Evolutionary conservation across 2,797 vertebrate species (phyloP).

Genomic region (Parambassis ranga): DNA sequence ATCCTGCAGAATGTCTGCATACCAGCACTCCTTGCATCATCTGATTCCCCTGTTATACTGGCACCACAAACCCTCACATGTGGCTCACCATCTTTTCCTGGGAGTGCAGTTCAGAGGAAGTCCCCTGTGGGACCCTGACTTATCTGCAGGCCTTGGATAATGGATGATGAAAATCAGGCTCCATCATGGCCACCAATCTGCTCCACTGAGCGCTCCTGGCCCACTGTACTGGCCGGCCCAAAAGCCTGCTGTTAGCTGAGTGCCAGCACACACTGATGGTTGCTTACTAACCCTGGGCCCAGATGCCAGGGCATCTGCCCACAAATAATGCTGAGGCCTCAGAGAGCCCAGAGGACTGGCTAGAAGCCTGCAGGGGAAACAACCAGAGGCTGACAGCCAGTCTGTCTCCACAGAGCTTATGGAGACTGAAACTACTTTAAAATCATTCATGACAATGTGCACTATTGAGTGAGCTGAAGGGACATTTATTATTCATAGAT

Average conservation of each 20-base stretch:
- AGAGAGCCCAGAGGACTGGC: background rate
- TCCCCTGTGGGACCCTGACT: conserved; percentile 48
- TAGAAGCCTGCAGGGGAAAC: background rate
- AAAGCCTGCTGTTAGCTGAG: background rate
- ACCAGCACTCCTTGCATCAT: background rate
- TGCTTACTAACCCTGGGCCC: conserved; percentile 38
- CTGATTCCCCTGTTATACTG: conserved; percentile 9
- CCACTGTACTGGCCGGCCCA: background rate
- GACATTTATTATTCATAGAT: background rate
- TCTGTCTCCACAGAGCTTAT: background rate
- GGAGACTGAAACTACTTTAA: background rate
- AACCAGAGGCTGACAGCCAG: background rate
- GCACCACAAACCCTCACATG: conserved; percentile 35
- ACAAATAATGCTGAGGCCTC: conserved; percentile 18
- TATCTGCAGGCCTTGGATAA: conserved; percentile 61
- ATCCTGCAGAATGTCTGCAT: background rate
- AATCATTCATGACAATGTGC: background rate
- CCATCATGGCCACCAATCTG: conserved; percentile 69
- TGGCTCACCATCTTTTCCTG: conserved; percentile 31
- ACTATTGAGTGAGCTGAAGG: background rate
- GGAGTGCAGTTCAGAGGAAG: conserved; percentile 31
- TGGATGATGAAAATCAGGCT: conserved; percentile 62
- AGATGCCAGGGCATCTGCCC: conserved; percentile 71
- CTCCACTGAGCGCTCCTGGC: conserved; percentile 38
- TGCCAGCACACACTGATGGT: conserved; percentile 26